Conservation (phyloP, 2,888 invertebrate species). For the Cartodere bifasciata region DNA sequence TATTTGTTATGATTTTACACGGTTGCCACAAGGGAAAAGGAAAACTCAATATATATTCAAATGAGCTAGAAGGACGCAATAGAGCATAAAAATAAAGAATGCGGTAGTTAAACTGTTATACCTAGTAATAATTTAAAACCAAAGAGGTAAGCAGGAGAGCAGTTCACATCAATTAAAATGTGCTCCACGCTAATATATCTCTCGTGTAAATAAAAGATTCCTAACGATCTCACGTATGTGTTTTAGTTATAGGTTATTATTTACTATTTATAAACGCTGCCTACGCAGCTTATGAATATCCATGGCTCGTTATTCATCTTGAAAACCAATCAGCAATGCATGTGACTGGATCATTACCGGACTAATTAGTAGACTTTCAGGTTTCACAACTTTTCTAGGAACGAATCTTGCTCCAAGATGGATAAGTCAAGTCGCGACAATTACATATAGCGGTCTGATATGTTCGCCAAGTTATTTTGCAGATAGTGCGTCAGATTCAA, state of each 20-base stretch:
- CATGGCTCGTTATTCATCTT: conserved; percentile 11
- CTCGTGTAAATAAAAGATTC: conserved; percentile 2
- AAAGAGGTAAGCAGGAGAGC: no score
- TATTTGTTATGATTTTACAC: no score
- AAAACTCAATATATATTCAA: no score
- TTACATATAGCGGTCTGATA: no score
- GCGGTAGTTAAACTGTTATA: conserved; percentile 10
- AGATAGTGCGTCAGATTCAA: no score
- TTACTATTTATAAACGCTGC: conserved; percentile 10
- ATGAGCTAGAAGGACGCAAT: no score
- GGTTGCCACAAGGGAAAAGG: no score
- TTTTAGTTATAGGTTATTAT: conserved; percentile 2
- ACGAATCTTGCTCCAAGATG: no score
- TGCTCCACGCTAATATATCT: conserved; percentile 7
- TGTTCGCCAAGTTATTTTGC: no score
- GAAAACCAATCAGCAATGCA: conserved; percentile 13
- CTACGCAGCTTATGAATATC: conserved; percentile 11
- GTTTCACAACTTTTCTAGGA: no score
- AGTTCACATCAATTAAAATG: conserved; percentile 11
- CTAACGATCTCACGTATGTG: conserved; percentile 4
- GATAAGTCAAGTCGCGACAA: no score
- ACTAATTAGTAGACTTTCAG: conserved; percentile 12
- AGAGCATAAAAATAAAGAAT: conserved; percentile 11
- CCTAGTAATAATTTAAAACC: conserved; percentile 10
- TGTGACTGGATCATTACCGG: conserved; percentile 10